A percentile compares a stretch with the other conserved stretches of the same genome.
Evolutionary conservation across 1,140 invertebrate genomes (phyloP).

Genomic region (Pseudomyrmex flavicornis): DNA sequence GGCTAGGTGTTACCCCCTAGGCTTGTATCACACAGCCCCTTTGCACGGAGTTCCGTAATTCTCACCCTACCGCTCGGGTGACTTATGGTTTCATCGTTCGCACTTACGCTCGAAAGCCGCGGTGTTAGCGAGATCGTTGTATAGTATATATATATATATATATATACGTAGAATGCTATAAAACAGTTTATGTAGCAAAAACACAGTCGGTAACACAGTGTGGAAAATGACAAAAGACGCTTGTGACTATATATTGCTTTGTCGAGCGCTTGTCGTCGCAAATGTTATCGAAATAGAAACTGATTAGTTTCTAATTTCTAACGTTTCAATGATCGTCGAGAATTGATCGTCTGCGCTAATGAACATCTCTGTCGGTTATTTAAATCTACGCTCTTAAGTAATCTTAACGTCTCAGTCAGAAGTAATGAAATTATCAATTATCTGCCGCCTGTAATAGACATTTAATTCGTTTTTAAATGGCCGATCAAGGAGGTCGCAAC

Average conservation of each 20-base stretch:
- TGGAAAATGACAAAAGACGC: background rate
- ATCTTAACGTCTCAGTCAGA: background rate
- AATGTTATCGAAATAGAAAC: background rate
- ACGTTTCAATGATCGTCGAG: background rate
- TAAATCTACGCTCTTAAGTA: background rate
- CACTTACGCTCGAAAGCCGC: conserved; percentile 5
- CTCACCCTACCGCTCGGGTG: background rate
- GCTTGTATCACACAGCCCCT: conserved; percentile 40
- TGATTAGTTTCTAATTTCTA: background rate
- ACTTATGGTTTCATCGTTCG: conserved; percentile 52
- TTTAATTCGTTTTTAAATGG: conserved; percentile 43
- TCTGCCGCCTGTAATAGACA: background rate
- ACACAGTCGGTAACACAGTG: no score
- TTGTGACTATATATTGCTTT: background rate
- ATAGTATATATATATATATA: background rate
- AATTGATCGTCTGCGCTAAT: background rate
- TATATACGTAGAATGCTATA: background rate
- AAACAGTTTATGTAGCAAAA: background rate
- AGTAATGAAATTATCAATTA: conserved; percentile 20
- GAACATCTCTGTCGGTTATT: no score
- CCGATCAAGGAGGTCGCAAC: background rate
- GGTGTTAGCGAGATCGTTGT: background rate
- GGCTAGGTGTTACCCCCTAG: conserved; percentile 41
- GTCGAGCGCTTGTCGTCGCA: background rate
- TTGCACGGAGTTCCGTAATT: conserved; percentile 40